Evolutionary conservation across 2,888 invertebrate genomes (phyloP), one percentile per base, ranked within the genome.

Genomic region (Cistogaster globosa): DNA sequence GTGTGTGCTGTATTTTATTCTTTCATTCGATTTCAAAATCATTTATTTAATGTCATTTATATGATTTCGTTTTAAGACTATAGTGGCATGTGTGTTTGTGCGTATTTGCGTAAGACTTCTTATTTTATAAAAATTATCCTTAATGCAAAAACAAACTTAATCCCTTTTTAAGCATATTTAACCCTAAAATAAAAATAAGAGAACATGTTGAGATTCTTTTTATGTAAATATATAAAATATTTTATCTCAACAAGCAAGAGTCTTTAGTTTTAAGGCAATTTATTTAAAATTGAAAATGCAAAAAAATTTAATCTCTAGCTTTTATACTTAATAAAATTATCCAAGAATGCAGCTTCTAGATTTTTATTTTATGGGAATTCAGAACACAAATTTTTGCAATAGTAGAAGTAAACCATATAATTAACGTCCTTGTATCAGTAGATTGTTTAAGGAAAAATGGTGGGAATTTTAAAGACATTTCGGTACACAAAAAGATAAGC

Each of bases 81-180:
- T 62, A 18, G 20, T 76, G 55, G 5, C 22, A 77, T 77, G 45
- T 67, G 32, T 48, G 51, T 58, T 42, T 55, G 26, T 26, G 26
- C 26, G 26, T 26, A 26, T 26, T 1, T 26, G 26, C 26, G 26
- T 32, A 16, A 26, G 57, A 51, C 26, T n/a, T 60, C 53, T 45
- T 71, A 20, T 76, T 80, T 16, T 62, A 68, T 26, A 68, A 72
- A 63, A 84, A 84, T 84, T 81, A 84, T 77, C 68, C 81, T 74
- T 77, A 74, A 72, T 80, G 67, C 80, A 75, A 72, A 80, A 84
- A 68, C 53, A 62, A 74, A 81, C 68, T 84, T 81, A 81, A 84
- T 84, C 84, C 69, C 74, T 63, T 77, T 75, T 58, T 48, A 81
- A 81, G 22, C 20, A 74, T 77, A 57, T 84, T 74, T 84, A 69